A percentile compares a stretch with the other conserved stretches of the same genome.
phyloP scores from a whole-genome alignment of 2,113 vertebrate species.

The Lophius piscatorius region DNA sequence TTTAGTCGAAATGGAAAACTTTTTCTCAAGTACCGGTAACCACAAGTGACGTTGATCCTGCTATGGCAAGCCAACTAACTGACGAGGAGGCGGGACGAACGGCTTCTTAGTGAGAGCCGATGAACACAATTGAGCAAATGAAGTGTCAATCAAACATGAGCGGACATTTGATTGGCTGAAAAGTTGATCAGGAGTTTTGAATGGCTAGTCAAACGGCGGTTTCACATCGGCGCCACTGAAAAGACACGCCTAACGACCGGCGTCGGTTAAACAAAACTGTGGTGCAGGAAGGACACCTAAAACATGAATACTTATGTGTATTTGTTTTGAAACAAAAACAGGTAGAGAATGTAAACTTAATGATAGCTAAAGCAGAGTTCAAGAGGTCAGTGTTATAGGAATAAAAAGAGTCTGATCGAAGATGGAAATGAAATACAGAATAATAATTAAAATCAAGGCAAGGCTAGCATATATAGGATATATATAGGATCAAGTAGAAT shows the following conservation, averaged over 20 bases:
- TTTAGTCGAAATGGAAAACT: slow-evolving; percentile 3
- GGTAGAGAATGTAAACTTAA: too few relatives aligned
- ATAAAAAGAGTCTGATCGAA: too few relatives aligned
- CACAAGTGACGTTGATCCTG: neutral
- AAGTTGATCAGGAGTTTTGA: neutral
- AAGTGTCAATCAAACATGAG: neutral
- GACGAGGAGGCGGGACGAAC: slow-evolving; percentile 1
- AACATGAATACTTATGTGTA: too few relatives aligned
- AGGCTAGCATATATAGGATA: too few relatives aligned
- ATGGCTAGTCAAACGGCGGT: neutral
- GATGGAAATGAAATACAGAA: too few relatives aligned
- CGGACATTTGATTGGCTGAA: slow-evolving; percentile 27
- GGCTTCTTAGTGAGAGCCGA: neutral
- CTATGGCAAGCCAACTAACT: neutral
- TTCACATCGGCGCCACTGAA: neutral
- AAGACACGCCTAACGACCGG: neutral
- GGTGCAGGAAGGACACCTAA: too few relatives aligned
- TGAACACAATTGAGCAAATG: slow-evolving; percentile 3
- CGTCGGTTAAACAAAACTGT: neutral
- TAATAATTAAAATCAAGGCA: too few relatives aligned
- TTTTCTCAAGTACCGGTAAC: neutral
- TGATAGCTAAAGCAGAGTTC: too few relatives aligned
- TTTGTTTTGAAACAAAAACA: too few relatives aligned
- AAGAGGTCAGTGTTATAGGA: too few relatives aligned
- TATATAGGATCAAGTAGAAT: too few relatives aligned